Base-by-base conservation (phyloP, 2,888 invertebrate genomes). In the Chloroclystis v-ata region DNA sequence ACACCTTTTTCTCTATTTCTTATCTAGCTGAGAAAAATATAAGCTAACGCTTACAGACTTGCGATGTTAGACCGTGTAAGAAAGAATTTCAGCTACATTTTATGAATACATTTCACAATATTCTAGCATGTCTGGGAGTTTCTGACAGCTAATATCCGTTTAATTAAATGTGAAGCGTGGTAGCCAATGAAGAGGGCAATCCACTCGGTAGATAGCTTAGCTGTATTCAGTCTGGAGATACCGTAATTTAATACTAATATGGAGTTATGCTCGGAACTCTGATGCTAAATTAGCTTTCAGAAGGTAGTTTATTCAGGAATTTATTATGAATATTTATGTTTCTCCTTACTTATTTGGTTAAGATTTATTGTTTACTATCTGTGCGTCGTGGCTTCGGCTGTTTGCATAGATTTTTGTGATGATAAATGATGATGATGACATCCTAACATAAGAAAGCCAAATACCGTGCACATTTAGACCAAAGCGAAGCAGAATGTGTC, bases 101-200 rank as follows among this genome's bases (percentile, higher is more conserved):
- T 11, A 20, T 39, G 30, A 43, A 40, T 14, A 43, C 43, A 37
- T 43, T 29, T 37, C 16, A 13, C 13, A 47, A 46, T 46, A 45
- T 44, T 37, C 29, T 30, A 44, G 35, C 47, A 52, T 47, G 52
- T 48, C 56, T 57, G 51, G 56, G 59, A 63, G 53, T 55, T 61
- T 62, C 54, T 63, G 54, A 61, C 61, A 63, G 61, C 64, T 69
- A 63, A 70, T 68, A 70, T 70, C 69, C 71, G 69, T 57, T 67
- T 65, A 60, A 67, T 70, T 64, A 66, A 65, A 64, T 65, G 62
- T 59, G 29, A 33, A 53, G 57, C 55, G 54, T 12, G 56, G 56
- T 47, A 58, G 52, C 59, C 61, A 65, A 66, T 68, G 59, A 51
- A 63, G 56, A 66, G 69, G 68, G 63, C 65, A 67, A 55, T 66